phyloP scores from a whole-genome alignment of 2,797 vertebrate species.

The Pitangus sulphuratus region DNA sequence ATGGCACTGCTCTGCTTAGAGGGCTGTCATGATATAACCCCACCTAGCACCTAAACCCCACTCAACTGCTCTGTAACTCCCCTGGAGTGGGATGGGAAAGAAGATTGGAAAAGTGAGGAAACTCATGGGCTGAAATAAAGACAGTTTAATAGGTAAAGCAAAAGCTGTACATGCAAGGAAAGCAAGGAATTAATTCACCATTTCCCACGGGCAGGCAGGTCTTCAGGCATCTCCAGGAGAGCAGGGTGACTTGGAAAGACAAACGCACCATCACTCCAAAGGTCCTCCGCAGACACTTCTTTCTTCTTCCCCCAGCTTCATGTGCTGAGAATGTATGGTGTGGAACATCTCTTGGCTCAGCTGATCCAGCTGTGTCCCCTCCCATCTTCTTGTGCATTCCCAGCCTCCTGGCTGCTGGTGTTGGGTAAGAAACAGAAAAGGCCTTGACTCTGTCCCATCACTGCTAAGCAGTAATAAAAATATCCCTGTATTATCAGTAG shows the following conservation, averaged over 20 bases:
- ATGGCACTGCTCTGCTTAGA: background rate
- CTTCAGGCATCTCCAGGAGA: background rate
- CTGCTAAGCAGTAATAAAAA: background rate
- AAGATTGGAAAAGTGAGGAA: background rate
- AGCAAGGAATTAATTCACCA: background rate
- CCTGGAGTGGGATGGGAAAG: background rate
- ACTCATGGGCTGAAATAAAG: background rate
- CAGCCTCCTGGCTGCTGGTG: background rate
- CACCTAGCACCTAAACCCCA: background rate
- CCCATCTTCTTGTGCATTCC: background rate
- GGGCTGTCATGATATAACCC: background rate
- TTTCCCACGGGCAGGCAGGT: background rate
- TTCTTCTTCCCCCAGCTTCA: background rate
- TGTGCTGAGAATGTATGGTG: too few species aligned
- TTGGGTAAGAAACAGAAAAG: background rate
- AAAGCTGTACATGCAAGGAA: background rate
- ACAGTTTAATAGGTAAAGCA: background rate
- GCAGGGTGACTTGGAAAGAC: background rate
- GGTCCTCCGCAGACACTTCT: rapidly evolving
- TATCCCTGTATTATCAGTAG: background rate
- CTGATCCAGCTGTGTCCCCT: background rate
- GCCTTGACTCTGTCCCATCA: background rate
- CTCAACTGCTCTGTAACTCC: background rate
- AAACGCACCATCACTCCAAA: background rate
- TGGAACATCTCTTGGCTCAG: background rate